A percentile compares a stretch with the other conserved stretches of the same genome.
phyloP scores from a whole-genome alignment of 2,888 invertebrate genomes.

The Acrocyrtus sp. region DNA sequence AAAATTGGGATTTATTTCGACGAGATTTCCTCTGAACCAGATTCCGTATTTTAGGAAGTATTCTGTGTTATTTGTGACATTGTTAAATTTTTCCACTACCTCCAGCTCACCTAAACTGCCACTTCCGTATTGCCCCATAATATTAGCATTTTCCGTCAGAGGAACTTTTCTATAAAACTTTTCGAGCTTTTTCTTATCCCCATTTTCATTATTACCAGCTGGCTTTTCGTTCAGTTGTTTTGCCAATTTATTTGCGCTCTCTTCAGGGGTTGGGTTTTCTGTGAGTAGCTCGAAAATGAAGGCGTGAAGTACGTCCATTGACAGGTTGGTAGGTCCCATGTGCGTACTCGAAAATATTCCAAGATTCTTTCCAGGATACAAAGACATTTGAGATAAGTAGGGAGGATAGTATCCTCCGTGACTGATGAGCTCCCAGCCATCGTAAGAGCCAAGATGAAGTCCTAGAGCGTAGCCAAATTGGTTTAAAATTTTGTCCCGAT shows the following conservation, averaged over 20 bases:
- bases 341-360: conserved; percentile 36
- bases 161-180: too few relatives aligned
- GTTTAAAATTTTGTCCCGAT: background rate
- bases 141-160: too few relatives aligned
- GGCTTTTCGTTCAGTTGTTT: background rate
- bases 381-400: conserved; percentile 13
- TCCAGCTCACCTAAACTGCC: background rate
- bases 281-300: conserved; percentile 18
- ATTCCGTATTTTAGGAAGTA: background rate
- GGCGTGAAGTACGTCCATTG: background rate
- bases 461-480: conserved; percentile 13
- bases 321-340: background rate
- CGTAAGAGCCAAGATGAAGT: conserved; percentile 2
- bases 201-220: background rate
- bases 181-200: too few relatives aligned
- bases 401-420: conserved; percentile 44
- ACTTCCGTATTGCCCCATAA: conserved; percentile 17
- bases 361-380: conserved; percentile 25
- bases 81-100: conserved; percentile 1
- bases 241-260: background rate
- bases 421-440: conserved; percentile 22
- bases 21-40: background rate
- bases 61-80: background rate
- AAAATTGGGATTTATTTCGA: background rate
- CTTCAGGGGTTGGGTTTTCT: background rate